Evolutionary conservation across 2,888 invertebrate genomes (phyloP), one percentile per base, ranked within the genome.

Genomic region (Drosophila macrospina): DNA sequence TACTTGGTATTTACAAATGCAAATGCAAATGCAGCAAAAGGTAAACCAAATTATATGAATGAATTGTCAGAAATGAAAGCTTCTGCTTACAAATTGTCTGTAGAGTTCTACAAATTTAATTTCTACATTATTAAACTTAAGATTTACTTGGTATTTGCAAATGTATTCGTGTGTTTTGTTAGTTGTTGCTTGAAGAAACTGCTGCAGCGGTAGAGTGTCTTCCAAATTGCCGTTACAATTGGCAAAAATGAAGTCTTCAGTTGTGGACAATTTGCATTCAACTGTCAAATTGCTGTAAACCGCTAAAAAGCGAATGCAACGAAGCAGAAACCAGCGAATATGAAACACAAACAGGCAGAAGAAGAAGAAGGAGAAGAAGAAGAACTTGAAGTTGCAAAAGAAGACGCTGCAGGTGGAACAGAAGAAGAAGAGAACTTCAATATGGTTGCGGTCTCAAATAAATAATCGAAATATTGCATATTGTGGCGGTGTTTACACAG

Each of bases 381-480:
- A 3, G 20, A n/a, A n/a, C n/a, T n/a, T n/a, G n/a, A n/a, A n/a
- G n/a, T n/a, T n/a, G n/a, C n/a, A n/a, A n/a, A n/a, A n/a, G n/a
- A n/a, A n/a, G n/a, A n/a, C n/a, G n/a, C n/a, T n/a, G n/a, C 44
- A 39, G 16, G 13, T 28, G 13, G 13, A 10, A 39, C 6, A 7
- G 28, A 5, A 28, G 28, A 28, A 28, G 8, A 20, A 20, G 2
- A 7, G 20, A 8, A 24, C 16, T 34, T 60, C 13, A 34, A 41
- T 48, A 16, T 62, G 48, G 20, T 48, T 41, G 51, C 41, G 45
- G n/a, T 24, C 54, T 42, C 44, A 69, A 69, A 83, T 77, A 78
- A 81, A 74, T 74, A 68, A 72, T 60, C 57, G 42, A 65, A 78
- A 62, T 74, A 69, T 51, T 67, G 78, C 56, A 78, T 56, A 74